Conservation (phyloP, 2,797 vertebrate species). For the Myotis myotis region DNA sequence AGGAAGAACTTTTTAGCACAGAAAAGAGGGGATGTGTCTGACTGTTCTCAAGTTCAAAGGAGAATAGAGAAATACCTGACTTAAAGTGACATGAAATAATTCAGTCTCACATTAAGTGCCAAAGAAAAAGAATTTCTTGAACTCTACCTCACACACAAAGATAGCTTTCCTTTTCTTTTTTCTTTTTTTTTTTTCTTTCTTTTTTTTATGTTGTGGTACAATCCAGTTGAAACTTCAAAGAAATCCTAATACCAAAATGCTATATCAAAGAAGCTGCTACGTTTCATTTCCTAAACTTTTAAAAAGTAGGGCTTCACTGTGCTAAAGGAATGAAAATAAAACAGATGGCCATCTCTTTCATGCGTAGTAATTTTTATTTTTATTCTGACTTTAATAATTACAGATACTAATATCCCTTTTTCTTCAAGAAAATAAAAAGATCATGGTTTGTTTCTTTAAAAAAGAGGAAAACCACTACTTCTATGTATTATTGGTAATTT, state of each 20-base stretch:
- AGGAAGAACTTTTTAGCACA: not conserved
- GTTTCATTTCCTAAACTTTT: not conserved
- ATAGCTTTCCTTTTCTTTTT: not conserved
- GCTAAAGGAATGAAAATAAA: not conserved
- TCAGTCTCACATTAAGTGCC: not conserved
- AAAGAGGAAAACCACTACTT: not conserved
- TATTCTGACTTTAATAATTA: slow-evolving; percentile 18
- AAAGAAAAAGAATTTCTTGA: not conserved
- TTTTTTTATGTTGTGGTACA: not conserved
- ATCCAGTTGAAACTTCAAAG: not conserved
- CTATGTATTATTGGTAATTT: not conserved
- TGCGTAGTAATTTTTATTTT: not conserved
- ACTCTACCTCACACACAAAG: not conserved
- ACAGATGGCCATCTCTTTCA: not conserved
- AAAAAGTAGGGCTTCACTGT: not conserved
- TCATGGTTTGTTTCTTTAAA: not conserved
- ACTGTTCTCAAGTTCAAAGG: not conserved
- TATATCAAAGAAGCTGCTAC: not conserved
- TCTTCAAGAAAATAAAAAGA: not conserved
- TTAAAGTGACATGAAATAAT: not conserved
- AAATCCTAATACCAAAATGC: not conserved
- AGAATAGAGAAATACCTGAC: not conserved
- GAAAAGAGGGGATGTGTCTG: not conserved
- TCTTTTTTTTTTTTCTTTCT: not conserved
- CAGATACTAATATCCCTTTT: not conserved